These are phyloP conservation scores for Dryas iulia DNA, from an alignment of 1,140 invertebrate genomes.

Conservation along the genomic window DNA sequence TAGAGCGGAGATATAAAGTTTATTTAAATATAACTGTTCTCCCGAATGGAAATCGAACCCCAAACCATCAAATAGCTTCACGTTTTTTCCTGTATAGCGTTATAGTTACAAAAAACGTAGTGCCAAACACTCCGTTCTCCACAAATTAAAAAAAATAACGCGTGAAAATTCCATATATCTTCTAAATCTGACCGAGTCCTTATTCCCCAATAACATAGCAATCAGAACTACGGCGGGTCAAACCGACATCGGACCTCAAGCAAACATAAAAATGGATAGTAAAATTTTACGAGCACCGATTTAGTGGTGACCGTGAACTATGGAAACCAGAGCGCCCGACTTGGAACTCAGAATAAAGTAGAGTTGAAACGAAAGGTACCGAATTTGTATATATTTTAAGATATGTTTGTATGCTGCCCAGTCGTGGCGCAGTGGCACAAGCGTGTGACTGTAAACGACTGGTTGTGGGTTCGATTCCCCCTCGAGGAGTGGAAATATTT, in stretches of 20 bases:
- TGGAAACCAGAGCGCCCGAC: conserved; percentile 25
- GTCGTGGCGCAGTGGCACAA: too few species aligned
- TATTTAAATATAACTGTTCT: too few species aligned
- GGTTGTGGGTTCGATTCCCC: too few species aligned
- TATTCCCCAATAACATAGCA: conserved; percentile 36
- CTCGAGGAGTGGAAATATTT: too few species aligned
- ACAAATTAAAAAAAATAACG: too few species aligned
- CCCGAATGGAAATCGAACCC: too few species aligned
- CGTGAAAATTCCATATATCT: conserved; percentile 1
- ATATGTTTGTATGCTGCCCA: conserved; percentile 28
- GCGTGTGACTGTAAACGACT: too few species aligned
- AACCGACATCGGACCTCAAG: conserved; percentile 69
- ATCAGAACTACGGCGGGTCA: conserved; percentile 61
- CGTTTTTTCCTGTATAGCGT: too few species aligned
- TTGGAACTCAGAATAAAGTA: neutral
- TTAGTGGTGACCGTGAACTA: conserved; percentile 59
- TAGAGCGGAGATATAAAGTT: too few species aligned
- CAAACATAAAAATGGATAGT: conserved; percentile 74
- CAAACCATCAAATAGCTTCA: too few species aligned
- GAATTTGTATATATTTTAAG: neutral
- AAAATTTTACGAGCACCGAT: conserved; percentile 65
- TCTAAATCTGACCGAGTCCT: neutral
- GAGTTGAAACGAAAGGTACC: neutral
- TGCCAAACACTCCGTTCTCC: too few species aligned
- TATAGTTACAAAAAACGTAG: too few species aligned